Conservation (phyloP, 37 sponge, comb jelly and placozoan genomes). For the Beroe forskalii region DNA sequence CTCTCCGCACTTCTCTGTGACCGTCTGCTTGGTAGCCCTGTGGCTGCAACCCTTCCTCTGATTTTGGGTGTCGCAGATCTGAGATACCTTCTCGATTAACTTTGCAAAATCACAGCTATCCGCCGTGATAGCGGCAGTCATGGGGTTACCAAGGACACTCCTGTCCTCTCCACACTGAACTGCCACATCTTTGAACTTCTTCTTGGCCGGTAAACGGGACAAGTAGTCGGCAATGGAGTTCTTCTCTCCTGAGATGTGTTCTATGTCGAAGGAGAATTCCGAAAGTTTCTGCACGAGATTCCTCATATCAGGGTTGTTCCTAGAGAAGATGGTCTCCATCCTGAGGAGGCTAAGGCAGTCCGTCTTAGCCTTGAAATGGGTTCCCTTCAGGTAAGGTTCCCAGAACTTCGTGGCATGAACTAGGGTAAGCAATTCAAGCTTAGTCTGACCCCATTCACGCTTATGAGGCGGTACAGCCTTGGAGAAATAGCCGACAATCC, state of each 20-base stretch:
- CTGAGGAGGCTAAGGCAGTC: neutral
- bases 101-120: too few relatives aligned
- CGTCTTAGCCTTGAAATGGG: neutral
- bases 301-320: neutral
- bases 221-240: neutral
- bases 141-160: too few relatives aligned
- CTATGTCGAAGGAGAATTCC: neutral
- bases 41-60: too few relatives aligned
- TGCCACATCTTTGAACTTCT: neutral
- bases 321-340: neutral
- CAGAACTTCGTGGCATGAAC: neutral
- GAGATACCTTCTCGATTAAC: too few relatives aligned
- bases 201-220: neutral
- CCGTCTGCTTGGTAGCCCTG: too few relatives aligned
- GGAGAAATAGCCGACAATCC: neutral
- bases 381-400: neutral
- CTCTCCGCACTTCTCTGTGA: too few relatives aligned
- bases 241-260: neutral
- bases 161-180: neutral
- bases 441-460: neutral
- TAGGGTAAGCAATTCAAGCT: neutral
- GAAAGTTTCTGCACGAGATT: neutral
- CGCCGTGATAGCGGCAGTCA: too few relatives aligned
- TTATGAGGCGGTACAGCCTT: neutral
- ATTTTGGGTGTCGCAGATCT: too few relatives aligned